Evolutionary conservation across 2,797 vertebrate genomes (phyloP).

Genomic region (Gymnopithys bicolor): DNA sequence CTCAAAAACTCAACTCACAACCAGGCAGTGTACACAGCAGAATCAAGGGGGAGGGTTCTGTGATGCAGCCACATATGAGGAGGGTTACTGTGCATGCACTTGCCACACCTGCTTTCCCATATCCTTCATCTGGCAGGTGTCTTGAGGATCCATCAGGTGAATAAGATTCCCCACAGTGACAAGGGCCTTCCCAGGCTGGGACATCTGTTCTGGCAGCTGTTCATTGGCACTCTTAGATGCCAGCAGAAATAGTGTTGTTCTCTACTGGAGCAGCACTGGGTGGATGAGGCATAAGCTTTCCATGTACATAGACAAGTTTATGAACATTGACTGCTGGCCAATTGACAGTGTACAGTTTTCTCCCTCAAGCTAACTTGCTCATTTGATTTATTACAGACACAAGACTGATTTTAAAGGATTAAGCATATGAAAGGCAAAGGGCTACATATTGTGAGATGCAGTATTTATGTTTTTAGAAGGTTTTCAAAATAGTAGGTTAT

Average conservation of each 20-base stretch:
- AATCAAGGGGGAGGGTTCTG: background rate
- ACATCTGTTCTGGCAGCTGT: background rate
- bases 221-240: background rate
- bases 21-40: background rate
- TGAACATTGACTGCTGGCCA: background rate
- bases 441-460: background rate
- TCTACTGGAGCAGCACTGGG: background rate
- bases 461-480: background rate
- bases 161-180: background rate
- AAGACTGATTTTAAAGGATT: background rate
- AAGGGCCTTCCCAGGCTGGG: background rate
- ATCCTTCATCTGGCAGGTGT: background rate
- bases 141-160: accelerated
- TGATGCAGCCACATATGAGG: accelerated
- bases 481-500: background rate
- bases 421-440: background rate
- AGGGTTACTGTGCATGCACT: background rate
- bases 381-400: background rate
- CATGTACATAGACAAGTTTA: background rate
- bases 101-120: background rate
- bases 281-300: background rate
- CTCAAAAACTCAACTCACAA: background rate
- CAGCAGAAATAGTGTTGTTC: background rate
- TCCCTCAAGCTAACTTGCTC: background rate
- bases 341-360: background rate